Evolutionary conservation across 2,797 vertebrate genomes (phyloP).

Genomic region (Pseudochirops cupreus): DNA sequence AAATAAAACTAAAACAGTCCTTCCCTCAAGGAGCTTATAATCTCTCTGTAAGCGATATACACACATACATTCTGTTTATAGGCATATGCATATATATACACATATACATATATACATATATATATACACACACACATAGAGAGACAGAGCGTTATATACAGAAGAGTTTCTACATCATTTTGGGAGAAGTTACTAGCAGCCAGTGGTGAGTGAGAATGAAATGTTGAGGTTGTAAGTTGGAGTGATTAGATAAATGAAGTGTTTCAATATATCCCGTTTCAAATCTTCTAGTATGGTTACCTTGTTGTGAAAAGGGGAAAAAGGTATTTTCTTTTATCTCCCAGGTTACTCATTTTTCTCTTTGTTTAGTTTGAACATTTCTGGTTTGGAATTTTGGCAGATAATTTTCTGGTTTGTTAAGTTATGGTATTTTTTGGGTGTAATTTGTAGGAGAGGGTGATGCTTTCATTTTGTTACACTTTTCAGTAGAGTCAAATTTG

Average conservation of each 20-base stretch:
- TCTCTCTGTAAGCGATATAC: not conserved
- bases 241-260: not conserved
- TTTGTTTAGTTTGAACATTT: not conserved
- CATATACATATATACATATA: too few relatives aligned
- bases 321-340: constrained; percentile 49
- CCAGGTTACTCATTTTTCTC: not conserved
- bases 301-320: constrained; percentile 42
- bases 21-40: not conserved
- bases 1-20: not conserved
- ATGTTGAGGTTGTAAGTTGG: not conserved
- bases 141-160: not conserved
- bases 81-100: too few relatives aligned
- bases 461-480: not conserved
- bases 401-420: not conserved
- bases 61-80: not conserved
- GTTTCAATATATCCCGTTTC: not conserved
- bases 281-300: not conserved
- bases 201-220: not conserved
- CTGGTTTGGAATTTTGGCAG: not conserved
- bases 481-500: not conserved
- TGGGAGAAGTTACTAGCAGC: not conserved
- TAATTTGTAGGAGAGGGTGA: not conserved
- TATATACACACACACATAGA: too few relatives aligned
- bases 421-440: not conserved
- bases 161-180: not conserved